Percentiles rank a stretch among this genome's conserved stretches.
Evolutionary conservation across 2,797 vertebrate genomes (phyloP).

Genomic region (Malurus splendens): DNA sequence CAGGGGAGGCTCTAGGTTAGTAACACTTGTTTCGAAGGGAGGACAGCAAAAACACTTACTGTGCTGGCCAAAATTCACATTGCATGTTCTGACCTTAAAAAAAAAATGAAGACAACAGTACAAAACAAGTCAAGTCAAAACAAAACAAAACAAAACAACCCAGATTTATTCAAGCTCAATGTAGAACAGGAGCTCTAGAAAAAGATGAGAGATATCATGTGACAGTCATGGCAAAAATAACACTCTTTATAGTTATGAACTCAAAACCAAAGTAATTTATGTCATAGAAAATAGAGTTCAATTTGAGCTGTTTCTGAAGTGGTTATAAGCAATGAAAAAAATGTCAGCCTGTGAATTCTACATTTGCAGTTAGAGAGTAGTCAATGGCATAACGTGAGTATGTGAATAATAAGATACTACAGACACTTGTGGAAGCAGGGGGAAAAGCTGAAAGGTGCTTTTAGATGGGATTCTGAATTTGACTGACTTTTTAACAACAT

Average conservation of each 20-base stretch:
- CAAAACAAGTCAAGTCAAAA: background rate
- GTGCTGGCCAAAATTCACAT: background rate
- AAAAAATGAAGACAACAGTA: background rate
- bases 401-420: background rate
- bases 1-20: background rate
- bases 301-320: background rate
- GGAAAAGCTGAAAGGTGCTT: background rate
- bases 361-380: background rate
- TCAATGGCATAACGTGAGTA: background rate
- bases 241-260: background rate
- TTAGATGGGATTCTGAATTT: background rate
- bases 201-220: slow-evolving; percentile 2
- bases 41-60: background rate
- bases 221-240: background rate
- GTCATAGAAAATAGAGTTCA: background rate
- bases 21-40: background rate
- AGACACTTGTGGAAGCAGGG: background rate
- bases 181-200: background rate
- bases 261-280: background rate
- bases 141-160: background rate
- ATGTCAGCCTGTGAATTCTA: background rate
- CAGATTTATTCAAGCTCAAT: background rate
- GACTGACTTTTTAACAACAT: slow-evolving; percentile 2
- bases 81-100: background rate
- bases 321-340: background rate